Conservation (phyloP, 2,113 vertebrate genomes). For the Spheniscus mendiculus region DNA sequence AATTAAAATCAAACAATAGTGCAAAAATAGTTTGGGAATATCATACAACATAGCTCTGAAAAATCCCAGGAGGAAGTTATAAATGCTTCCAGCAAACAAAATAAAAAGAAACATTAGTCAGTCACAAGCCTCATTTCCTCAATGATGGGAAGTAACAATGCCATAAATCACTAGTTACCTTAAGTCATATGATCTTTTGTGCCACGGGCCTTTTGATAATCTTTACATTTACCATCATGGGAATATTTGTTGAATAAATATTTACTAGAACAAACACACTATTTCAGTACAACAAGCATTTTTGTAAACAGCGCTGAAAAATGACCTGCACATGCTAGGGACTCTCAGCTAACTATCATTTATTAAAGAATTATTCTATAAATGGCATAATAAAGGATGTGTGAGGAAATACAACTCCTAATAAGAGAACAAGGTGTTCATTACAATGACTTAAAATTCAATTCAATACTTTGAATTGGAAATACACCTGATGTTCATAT, state of each 20-base stretch:
- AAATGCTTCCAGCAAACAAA: slow-evolving; percentile 78
- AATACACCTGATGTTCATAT: not conserved
- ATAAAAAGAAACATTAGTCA: slow-evolving; percentile 78
- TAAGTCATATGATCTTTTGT: slow-evolving; percentile 58
- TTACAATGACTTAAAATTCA: not conserved
- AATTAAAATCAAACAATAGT: slow-evolving; percentile 74
- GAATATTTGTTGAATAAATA: slow-evolving; percentile 69
- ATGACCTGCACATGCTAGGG: not conserved
- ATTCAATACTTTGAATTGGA: not conserved
- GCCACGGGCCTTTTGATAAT: slow-evolving; percentile 62
- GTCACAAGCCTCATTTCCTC: slow-evolving; percentile 75
- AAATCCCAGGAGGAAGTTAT: slow-evolving; percentile 67
- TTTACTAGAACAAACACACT: slow-evolving; percentile 19
- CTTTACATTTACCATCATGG: slow-evolving; percentile 49
- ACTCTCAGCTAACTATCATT: not conserved
- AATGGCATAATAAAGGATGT: not conserved
- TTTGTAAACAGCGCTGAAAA: slow-evolving; percentile 38
- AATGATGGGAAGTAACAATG: slow-evolving; percentile 66
- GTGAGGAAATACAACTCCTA: not conserved
- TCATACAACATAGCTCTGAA: slow-evolving; percentile 18
- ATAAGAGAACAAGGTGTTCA: not conserved
- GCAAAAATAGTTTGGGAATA: slow-evolving; percentile 25
- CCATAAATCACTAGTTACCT: slow-evolving; percentile 76
- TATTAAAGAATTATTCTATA: not conserved
- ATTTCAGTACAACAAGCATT: not conserved